Conservation (phyloP, 2,888 invertebrate genomes). For the Oxyteleia sp. region DNA sequence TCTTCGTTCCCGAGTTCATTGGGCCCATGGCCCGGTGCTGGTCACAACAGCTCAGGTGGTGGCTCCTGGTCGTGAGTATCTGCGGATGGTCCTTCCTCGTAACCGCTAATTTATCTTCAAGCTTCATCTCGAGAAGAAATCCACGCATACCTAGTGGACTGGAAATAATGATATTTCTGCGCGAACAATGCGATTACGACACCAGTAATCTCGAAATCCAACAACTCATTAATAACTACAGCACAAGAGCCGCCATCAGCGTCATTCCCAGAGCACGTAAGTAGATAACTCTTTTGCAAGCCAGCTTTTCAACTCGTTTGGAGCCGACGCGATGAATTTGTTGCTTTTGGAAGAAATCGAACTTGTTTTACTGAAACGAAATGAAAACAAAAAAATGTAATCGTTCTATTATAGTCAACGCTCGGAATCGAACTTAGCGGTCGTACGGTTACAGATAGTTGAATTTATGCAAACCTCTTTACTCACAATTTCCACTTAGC, state of each 20-base stretch:
- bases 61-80: constrained; percentile 83
- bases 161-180: constrained; percentile 83
- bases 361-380: background rate
- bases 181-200: constrained; percentile 81
- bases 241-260: constrained; percentile 77
- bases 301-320: too few species aligned
- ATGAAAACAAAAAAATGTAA: background rate
- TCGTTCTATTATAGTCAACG: too few species aligned
- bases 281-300: too few species aligned
- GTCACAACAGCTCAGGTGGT: constrained; percentile 84
- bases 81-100: constrained; percentile 78
- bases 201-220: constrained; percentile 80
- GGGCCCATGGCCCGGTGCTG: constrained; percentile 88
- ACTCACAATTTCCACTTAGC: too few species aligned
- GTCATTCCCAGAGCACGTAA: constrained; percentile 82
- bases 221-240: constrained; percentile 82
- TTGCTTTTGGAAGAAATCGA: background rate
- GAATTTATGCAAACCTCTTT: too few species aligned
- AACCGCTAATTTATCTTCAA: constrained; percentile 73
- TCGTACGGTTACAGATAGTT: too few species aligned
- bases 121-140: constrained; percentile 85
- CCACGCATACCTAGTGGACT: constrained; percentile 82
- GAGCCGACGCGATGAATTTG: too few species aligned
- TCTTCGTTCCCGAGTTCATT: constrained; percentile 51
- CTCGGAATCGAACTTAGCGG: too few species aligned